These are phyloP conservation scores for Lamproptera curius DNA, from an alignment of 2,888 invertebrate genomes.

Conservation along the genomic window DNA sequence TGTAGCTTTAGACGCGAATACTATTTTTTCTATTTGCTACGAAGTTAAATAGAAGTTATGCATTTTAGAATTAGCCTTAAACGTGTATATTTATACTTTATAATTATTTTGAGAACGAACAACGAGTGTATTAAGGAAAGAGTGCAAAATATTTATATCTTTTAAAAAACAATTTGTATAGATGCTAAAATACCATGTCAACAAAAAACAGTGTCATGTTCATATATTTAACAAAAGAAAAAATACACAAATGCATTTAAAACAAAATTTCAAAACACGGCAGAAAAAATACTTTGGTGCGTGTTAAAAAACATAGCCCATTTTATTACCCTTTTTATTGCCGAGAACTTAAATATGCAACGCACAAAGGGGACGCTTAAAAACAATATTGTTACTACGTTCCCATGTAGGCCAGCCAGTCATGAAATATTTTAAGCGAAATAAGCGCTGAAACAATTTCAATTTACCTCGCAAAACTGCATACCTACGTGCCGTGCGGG, in stretches of 20 bases:
- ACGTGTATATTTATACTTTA: no score
- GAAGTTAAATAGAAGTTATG: not conserved
- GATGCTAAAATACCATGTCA: no score
- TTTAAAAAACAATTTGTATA: no score
- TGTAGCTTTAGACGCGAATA: not conserved
- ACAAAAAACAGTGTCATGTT: no score
- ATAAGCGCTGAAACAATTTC: constrained; percentile 31
- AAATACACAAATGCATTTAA: no score
- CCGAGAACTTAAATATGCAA: not conserved
- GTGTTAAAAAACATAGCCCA: not conserved
- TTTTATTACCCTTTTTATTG: not conserved
- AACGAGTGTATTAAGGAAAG: no score
- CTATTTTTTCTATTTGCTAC: not conserved
- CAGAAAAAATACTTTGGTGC: not conserved
- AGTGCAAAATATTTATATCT: no score
- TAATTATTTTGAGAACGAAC: no score
- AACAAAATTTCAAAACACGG: not conserved
- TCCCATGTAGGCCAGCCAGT: not conserved
- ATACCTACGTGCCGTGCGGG: constrained; percentile 26
- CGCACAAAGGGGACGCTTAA: constrained; percentile 1
- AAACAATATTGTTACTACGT: constrained; percentile 8
- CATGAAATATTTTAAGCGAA: constrained; percentile 28
- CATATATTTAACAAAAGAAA: no score
- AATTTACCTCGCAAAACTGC: constrained; percentile 28
- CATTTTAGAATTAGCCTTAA: no score